Evolutionary conservation across 2,113 vertebrate genomes (phyloP).

Genomic region (Solenodon paradoxus): DNA sequence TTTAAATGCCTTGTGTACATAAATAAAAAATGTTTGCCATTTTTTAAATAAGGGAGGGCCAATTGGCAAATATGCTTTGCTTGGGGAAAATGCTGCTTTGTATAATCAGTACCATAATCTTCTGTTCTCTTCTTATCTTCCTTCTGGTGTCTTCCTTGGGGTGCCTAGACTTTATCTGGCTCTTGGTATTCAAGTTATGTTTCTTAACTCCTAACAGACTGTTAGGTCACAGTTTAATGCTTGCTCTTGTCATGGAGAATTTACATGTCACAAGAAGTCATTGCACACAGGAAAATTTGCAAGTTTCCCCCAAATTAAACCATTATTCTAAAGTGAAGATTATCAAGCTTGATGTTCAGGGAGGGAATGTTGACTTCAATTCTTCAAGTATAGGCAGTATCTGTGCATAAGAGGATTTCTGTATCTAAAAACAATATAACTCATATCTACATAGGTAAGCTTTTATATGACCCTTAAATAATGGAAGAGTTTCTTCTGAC

Average conservation of each 20-base stretch:
- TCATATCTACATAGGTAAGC: background rate
- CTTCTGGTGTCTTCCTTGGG: no score
- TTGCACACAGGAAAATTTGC: background rate
- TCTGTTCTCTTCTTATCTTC: background rate
- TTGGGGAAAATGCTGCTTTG: background rate
- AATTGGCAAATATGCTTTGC: rapidly evolving
- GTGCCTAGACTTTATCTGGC: rapidly evolving
- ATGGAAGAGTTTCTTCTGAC: background rate
- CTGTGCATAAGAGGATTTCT: rapidly evolving
- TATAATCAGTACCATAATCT: background rate
- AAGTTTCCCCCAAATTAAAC: background rate
- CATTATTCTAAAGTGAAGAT: background rate
- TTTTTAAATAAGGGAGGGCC: background rate
- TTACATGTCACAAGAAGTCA: background rate
- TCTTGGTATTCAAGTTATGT: background rate
- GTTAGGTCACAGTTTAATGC: background rate
- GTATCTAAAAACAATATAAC: background rate
- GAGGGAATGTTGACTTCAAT: background rate
- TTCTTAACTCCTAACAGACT: background rate
- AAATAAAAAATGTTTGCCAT: background rate
- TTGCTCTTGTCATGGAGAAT: background rate
- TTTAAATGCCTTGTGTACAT: background rate
- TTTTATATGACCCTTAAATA: background rate
- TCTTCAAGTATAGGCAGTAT: no score
- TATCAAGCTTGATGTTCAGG: background rate